Base-by-base conservation (phyloP, 2,888 invertebrate species). In the Flexamia atlantica region DNA sequence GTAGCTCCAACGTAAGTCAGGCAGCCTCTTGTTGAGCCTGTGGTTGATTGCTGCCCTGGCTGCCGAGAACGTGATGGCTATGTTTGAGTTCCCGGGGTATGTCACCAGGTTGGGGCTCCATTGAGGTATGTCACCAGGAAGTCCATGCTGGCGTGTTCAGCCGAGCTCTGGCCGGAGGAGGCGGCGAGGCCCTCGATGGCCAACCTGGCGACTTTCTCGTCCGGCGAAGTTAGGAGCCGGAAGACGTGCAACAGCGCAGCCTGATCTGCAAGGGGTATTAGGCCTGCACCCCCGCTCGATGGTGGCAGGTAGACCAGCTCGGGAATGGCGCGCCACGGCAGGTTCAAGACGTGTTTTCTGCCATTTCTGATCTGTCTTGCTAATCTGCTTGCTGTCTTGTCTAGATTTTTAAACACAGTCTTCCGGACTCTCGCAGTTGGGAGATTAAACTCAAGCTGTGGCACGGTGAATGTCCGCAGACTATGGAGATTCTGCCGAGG, bases 401-500 rank as follows among this genome's bases (percentile, higher is more conserved):
- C 57, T 7, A 57, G 57, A 5, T 23, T 17, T n/a, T 17, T 23
- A 9, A 57, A n/a, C 7, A n/a, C 57, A 7, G 57, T 57, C 57
- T 57, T 57, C 57, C 23, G 7, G 17, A 57, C 17, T 7, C 57
- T 17, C 5, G 57, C 57, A 5, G 57, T 57, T 5, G 7, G n/a
- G 5, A 57, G 57, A 23, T 23, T 57, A 23, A 57, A 57, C 17
- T 68, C 68, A 14, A 68, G 68, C 17, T 68, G 85, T 17, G 20
- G 84, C 74, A n/a, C 87, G 82, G 83, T 7, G 40, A 88, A 88
- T 0, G 86, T 87, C 28, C 85, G 76, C 50, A 87, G 36, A 0
- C 86, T 87, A 40, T 88, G 86, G 10, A 88, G 36, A 57, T 85
- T 86, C 81, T 88, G 88, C 87, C 87, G 87, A 0, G 87, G 87